phyloP scores from a whole-genome alignment of 2,888 invertebrate species.

The Koerneria pararmatus region DNA sequence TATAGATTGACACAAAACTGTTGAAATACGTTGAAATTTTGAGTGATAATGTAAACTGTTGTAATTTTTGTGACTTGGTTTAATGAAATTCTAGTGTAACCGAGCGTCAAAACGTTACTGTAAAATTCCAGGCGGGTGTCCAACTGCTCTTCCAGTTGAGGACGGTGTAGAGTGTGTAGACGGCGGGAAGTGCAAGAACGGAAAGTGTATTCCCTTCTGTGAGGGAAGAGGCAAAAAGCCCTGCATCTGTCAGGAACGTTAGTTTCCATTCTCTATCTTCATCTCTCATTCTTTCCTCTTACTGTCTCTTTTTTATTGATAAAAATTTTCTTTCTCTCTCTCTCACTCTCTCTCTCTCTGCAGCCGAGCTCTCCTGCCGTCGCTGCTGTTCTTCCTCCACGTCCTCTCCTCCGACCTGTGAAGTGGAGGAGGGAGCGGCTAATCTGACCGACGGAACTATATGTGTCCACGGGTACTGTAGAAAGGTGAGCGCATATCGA shows the following conservation, averaged over 20 bases:
- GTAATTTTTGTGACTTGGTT: too few species aligned
- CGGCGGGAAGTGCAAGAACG: conserved; percentile 78
- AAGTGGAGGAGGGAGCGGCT: conserved; percentile 31
- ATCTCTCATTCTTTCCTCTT: background rate
- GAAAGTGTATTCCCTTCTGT: conserved; percentile 90
- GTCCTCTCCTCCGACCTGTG: conserved; percentile 23
- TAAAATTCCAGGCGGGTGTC: conserved; percentile 77
- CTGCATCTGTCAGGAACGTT: conserved; percentile 92
- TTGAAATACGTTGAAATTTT: too few species aligned
- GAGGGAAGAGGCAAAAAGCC: conserved; percentile 78
- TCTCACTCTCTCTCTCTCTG: conserved; percentile 46
- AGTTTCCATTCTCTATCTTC: conserved; percentile 51
- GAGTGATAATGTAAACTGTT: too few species aligned
- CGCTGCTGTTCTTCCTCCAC: conserved; percentile 71
- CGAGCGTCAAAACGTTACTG: too few species aligned
- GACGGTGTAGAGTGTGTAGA: conserved; percentile 85
- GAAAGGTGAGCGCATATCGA: conserved; percentile 33
- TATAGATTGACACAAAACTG: too few species aligned
- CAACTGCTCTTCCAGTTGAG: conserved; percentile 79
- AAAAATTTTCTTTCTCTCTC: too few species aligned
- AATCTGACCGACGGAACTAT: conserved; percentile 87
- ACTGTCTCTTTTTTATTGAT: too few species aligned
- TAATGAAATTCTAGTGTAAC: too few species aligned
- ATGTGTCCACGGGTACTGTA: conserved; percentile 89
- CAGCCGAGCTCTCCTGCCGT: conserved; percentile 86